Evolutionary conservation across 2,888 invertebrate genomes (phyloP), one percentile per base, ranked within the genome.

Genomic region (Pseudococcus longispinus): DNA sequence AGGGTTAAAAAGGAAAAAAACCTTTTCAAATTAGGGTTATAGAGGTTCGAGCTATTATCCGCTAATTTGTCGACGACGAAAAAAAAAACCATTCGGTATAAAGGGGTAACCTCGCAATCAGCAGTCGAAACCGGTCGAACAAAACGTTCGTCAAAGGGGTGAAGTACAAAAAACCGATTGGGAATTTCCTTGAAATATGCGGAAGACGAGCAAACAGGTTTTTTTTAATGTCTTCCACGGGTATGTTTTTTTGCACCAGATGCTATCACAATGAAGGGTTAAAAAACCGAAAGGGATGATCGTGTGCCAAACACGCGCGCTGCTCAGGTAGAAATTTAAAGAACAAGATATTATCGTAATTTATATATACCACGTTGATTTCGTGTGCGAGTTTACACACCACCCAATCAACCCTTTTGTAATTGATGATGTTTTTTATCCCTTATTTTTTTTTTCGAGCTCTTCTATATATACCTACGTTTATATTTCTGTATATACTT

Each of bases 361-460:
- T 85, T 85, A 85, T 74, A 74, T 74, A 74, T 42, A 42, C 77
- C 20, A 37, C 84, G 84, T 42, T 65, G 23, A 37, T 65, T 85
- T 84, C 84, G 51, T 60, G 51, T 26, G 84, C 70, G 65, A 85
- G 77, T 77, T 77, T 37, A 77, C 42, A 65, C 84, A 37, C 84
- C 70, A 85, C 84, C 84, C 60, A 85, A 85, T 65, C 84, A 85
- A 85, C 84, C 84, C 84, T 85, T 85, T 85, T 85, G 84, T 85
- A 85, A 85, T 85, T 65, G 84, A 85, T 65, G 70, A 85, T 70
- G 65, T 85, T 85, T 70, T 85, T 85, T 85, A 46, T 46, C 46
- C 29, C 29, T 46, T 29, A 8, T 55, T 15, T 32, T 18, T 84
- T 26, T 29, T 84, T 84, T 55, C 11, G 29, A 74, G 32, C 74